Percentiles rank a stretch among this genome's conserved stretches.
Evolutionary conservation across 2,797 vertebrate species (phyloP).

Genomic region (Siniperca scherzeri): DNA sequence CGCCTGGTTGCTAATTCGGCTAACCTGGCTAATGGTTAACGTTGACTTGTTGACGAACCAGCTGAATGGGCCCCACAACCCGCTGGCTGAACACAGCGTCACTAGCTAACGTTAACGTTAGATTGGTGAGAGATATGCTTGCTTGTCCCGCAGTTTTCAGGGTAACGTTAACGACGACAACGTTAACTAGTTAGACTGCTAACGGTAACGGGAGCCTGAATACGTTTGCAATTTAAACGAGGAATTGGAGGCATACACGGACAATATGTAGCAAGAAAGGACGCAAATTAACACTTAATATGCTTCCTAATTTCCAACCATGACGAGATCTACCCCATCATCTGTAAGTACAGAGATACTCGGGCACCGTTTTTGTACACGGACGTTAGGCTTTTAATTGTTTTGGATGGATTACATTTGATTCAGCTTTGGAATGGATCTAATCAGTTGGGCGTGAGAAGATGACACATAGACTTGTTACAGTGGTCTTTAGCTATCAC

Average conservation of each 20-base stretch:
- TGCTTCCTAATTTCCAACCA: slow-evolving; percentile 83
- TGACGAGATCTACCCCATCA: slow-evolving; percentile 82
- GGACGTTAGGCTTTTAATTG: slow-evolving; percentile 67
- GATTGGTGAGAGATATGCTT: slow-evolving; percentile 78
- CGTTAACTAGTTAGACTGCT: slow-evolving; percentile 76
- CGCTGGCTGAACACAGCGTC: slow-evolving; percentile 83
- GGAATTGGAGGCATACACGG: slow-evolving; percentile 48
- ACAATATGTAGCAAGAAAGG: slow-evolving; percentile 66
- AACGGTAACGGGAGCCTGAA: slow-evolving; percentile 65
- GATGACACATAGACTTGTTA: slow-evolving; percentile 69
- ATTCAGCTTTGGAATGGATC: slow-evolving; percentile 59
- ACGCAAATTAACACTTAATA: slow-evolving; percentile 77
- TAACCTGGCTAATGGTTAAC: slow-evolving; percentile 80
- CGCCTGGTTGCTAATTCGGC: slow-evolving; percentile 66
- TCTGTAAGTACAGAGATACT: slow-evolving; percentile 81
- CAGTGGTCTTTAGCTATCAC: slow-evolving; percentile 64
- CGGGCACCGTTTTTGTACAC: slow-evolving; percentile 58
- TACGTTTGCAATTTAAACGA: slow-evolving; percentile 65
- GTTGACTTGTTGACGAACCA: slow-evolving; percentile 84
- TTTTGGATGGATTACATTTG: slow-evolving; percentile 69
- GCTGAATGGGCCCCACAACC: slow-evolving; percentile 82
- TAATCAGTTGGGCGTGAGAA: slow-evolving; percentile 76
- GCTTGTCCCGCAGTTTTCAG: slow-evolving; percentile 79
- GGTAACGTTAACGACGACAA: slow-evolving; percentile 76
- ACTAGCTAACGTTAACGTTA: slow-evolving; percentile 78